Evolutionary conservation across 2,797 vertebrate genomes (phyloP), one percentile per base, ranked within the genome.

Genomic region (Hoplostethus mediterraneus): DNA sequence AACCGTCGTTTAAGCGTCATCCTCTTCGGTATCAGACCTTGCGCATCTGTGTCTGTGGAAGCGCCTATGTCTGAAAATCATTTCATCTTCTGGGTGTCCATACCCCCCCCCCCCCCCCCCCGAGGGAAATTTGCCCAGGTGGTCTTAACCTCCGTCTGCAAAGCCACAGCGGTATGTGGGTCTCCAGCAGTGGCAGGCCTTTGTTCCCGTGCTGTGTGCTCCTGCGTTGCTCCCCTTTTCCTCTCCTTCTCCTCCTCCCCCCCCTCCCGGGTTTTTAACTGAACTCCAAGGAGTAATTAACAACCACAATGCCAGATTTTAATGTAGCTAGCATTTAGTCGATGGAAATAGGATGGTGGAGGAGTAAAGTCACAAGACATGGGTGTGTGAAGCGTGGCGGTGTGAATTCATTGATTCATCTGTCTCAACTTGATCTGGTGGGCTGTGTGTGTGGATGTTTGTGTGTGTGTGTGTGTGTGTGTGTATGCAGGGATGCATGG

Each of bases 51-150:
- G 81, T 68, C 67, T 67, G 74, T 78, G 77, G 61, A 87, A 80
- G 86, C 84, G 75, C 58, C 62, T 70, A 80, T 67, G 77, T 89
- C 87, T 85, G 88, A 89, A 87, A 91, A 93, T 89, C 83, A 90
- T 93, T 94, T 92, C 73, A 91, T 93, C 89, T 90, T 83, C 73
- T 49, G 17, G 79, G 87, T 57, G 62, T 89, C 90, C 86, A 92
- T 88, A 81, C 89, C 86, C 82, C 89, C 86, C 85, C 89, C 86
- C 85, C n/a, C 89, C 86, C 82, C 89, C 86, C 82, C 89, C 86
- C 85, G 5, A 78, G 92, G 89, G 92, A 92, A 90, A 92, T 90
- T 89, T 91, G 83, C 87, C 87, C 89, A 79, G 88, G 91, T 91
- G 91, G 90, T 93, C 90, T 85, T 90, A 89, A 92, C 89, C 89